Base-by-base conservation (phyloP, 2,888 invertebrate species). In the Bimastos eiseni region DNA sequence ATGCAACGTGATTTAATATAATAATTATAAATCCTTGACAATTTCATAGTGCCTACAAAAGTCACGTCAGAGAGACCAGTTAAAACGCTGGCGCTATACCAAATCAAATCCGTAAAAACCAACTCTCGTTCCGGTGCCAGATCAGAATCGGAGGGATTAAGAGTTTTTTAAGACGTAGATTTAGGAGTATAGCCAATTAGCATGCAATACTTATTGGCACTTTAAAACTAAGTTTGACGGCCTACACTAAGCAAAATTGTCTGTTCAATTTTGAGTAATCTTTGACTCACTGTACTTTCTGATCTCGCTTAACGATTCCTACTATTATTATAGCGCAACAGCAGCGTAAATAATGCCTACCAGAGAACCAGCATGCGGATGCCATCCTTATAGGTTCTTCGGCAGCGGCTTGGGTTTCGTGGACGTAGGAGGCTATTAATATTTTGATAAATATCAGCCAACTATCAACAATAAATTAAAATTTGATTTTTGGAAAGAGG, bases 391-490 rank as follows among this genome's bases (percentile, higher is more conserved):
- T n/a, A n/a, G n/a, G n/a, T n/a, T n/a, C n/a, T n/a, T 70, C 70
- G 70, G 70, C 70, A 70, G 70, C 70, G 70, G 70, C 70, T n/a
- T n/a, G n/a, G n/a, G n/a, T 70, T 70, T 70, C 70, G 70, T 70
- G 70, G 70, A 70, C 70, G 70, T 70, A 30, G 70, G n/a, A 70
- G 70, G 6, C 3, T 30, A 70, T 70, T 70, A n/a, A 70, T n/a
- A 30, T 70, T 70, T 70, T 70, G 70, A n/a, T 70, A n/a, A 70
- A 70, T 70, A 70, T 70, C 70, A 70, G 70, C n/a, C 70, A 70
- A 11, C n/a, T 70, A n/a, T 70, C 30, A 70, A 70, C n/a, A 70
- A 70, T 70, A 70, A 70, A 70, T n/a, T 70, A 30, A 70, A n/a
- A 70, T 70, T n/a, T n/a, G n/a, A n/a, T n/a, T 30, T n/a, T 1